Base-by-base conservation (phyloP, 2,113 vertebrate genomes). In the Synodontis membranacea region DNA sequence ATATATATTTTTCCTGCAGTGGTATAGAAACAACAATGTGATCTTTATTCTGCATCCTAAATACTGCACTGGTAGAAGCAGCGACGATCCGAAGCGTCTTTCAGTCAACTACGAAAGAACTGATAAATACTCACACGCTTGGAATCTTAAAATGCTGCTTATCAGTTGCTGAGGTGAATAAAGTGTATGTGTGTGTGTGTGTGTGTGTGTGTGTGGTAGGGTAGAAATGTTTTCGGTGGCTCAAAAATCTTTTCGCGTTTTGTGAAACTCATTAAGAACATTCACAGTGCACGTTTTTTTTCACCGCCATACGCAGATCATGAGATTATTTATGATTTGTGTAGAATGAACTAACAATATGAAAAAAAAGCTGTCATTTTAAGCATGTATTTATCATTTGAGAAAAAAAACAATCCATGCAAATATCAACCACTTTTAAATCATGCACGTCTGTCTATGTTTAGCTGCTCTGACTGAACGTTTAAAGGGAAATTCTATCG, bases 141-240 rank as follows among this genome's bases (percentile, higher is more conserved):
- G 86, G 82, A 90, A 90, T 90, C 82, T 90, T 89, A 88, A 90
- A 90, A 89, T 83, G 70, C 39, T 80, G 78, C 82, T 85, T 89
- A 88, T 88, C 82, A 86, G 83, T 21, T 46, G 58, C 46, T 84
- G 68, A 48, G 58, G 68, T 52, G 23, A 64, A 39, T 56, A 60
- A 56, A 76, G 62, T n/a, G 44, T 28, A 46, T 31, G 31, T 34
- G 50, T 66, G 54, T 46, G n/a, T 46, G 31, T 39, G 44, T 37
- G 39, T 50, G 19, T 68, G 52, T 23, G 60, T 80, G n/a, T n/a
- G 42, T 46, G 52, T 28, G 19, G 9, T 14, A 58, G 64, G 42
- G 44, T 11, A 72, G 44, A 48, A 48, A 48, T 48, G 2, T 48
- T 48, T 31, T 7, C 28, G n/a, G 31, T 50, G 28, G 7, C 44